These are phyloP conservation scores for Dasypolia templi DNA, from an alignment of 2,888 invertebrate species.

Conservation along the genomic window DNA sequence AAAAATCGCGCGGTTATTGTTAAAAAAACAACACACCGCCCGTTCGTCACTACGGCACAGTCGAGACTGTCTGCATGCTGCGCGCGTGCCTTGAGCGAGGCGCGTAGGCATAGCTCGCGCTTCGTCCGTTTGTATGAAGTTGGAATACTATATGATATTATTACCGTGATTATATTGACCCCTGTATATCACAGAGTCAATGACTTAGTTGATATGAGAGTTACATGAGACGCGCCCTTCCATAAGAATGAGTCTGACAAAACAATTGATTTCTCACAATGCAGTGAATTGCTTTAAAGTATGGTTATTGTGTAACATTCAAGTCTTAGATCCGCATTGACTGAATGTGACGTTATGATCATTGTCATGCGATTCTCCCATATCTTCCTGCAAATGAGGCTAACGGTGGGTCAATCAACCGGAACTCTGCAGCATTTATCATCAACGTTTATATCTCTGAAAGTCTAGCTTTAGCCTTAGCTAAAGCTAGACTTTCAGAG, in stretches of 20 bases:
- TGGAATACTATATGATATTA: no score
- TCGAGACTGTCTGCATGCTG: no score
- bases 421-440: background rate
- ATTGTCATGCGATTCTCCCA: background rate
- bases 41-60: no score
- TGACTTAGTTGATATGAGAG: background rate
- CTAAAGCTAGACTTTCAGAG: no score
- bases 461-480: background rate
- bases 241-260: slow-evolving; percentile 17
- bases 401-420: no score
- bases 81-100: no score
- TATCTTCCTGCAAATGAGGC: background rate
- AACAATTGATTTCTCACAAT: slow-evolving; percentile 41
- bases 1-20: no score
- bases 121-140: no score
- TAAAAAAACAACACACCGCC: no score
- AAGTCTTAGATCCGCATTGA: slow-evolving; percentile 23
- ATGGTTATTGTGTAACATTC: no score
- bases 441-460: background rate
- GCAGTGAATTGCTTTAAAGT: slow-evolving; percentile 16
- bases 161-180: no score
- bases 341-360: background rate
- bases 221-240: background rate
- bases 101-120: no score
- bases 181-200: background rate